Conservation (phyloP, 2,797 vertebrate genomes). For the Caiman crocodilus region DNA sequence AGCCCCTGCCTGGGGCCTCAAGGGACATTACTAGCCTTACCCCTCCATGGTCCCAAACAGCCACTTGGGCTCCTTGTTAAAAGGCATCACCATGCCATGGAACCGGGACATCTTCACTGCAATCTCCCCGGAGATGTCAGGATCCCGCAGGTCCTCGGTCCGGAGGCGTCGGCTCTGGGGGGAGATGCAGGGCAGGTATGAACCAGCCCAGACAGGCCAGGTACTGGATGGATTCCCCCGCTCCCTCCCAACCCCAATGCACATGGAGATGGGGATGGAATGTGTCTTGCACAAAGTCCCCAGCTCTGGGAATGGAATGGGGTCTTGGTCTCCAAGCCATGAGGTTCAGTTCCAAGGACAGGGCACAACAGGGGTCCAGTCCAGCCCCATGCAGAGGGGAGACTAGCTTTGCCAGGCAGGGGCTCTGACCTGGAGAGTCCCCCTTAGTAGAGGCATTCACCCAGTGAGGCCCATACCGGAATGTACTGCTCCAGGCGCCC, state of each 20-base stretch:
- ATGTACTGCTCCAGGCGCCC: conserved; percentile 94
- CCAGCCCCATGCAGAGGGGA: neutral
- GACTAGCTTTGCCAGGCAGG: no score
- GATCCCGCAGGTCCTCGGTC: conserved; percentile 87
- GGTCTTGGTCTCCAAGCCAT: neutral
- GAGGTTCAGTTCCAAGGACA: neutral
- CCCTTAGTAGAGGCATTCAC: no score
- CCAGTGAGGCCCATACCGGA: conserved; percentile 80
- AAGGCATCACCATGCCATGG: conserved; percentile 95
- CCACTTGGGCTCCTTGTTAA: conserved; percentile 96
- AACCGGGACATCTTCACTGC: conserved; percentile 90
- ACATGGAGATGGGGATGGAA: neutral
- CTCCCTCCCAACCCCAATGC: no score
- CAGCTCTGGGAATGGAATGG: neutral
- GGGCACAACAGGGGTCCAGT: neutral
- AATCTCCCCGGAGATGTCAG: conserved; percentile 88
- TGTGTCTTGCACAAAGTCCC: no score
- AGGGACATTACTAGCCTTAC: conserved; percentile 58
- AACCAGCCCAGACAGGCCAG: conserved; percentile 1
- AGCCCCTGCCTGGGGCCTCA: neutral
- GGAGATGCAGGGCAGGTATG: neutral
- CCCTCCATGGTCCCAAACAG: conserved; percentile 91
- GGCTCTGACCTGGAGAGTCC: no score
- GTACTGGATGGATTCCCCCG: neutral
- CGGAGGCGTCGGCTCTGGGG: conserved; percentile 89